Base-by-base conservation (phyloP, 2,888 invertebrate species). In the Hydrotaea cyrtoneurina region DNA sequence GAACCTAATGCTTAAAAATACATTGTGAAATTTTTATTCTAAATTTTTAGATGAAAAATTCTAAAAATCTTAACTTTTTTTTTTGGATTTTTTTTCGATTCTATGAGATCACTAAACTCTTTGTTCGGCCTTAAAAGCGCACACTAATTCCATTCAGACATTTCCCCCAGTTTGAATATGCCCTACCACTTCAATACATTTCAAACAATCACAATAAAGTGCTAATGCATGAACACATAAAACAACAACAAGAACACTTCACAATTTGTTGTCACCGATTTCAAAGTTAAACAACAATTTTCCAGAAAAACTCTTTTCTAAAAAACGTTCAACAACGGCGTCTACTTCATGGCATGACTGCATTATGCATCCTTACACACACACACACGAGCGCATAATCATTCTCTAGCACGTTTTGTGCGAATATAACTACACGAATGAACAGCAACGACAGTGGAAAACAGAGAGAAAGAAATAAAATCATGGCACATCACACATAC, bases 241-340 rank as follows among this genome's bases (percentile, higher is more conserved):
- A 13, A 43, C 43, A n/a, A n/a, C n/a, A n/a, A n/a, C n/a, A n/a
- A n/a, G n/a, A n/a, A 8, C 17, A 17, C 17, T 53, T 0, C 17
- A 17, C 8, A 7, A 2, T 1, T 71, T 19, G 11, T 53, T 39
- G 13, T 13, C 23, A 21, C 15, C 31, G 59, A 64, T 23, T 59
- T 75, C 55, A 13, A 77, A 46, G 64, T 64, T 66, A 43, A 73
- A 64, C 50, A 73, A 82, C 69, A 62, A 71, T 57, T 82, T 82
- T 72, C 78, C 71, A 64, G 59, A 75, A 76, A 59, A 83, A 83
- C 50, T 76, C 53, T 84, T 74, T 23, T 75, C 39, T 39, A 59
- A 62, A 75, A 59, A 66, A 43, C 66, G 43, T 59, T 59, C 26
- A 59, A 53, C 53, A 59, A n/a, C 26, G 26, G 59, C 59, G 11